Conservation (phyloP, 2,888 invertebrate genomes). For the Itoplectis maculator region DNA sequence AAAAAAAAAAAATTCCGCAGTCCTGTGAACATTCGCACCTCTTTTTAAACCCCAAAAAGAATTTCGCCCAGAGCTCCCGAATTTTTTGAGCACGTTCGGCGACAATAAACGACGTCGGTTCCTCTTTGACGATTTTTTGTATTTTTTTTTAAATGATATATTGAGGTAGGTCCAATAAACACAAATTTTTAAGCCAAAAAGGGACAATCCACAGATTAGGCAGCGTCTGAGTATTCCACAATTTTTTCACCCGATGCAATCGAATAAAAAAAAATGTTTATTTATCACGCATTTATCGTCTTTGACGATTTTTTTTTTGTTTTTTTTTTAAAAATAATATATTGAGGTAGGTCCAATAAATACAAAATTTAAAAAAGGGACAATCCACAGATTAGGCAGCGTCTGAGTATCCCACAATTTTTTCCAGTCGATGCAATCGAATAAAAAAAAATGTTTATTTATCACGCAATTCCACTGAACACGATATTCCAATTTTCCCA, state of each 20-base stretch:
- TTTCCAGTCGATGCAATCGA: too few relatives aligned
- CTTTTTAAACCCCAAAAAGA: constrained; percentile 22
- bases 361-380: neutral
- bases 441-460: too few relatives aligned
- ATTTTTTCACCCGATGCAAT: too few relatives aligned
- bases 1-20: constrained; percentile 30
- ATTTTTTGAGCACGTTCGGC: constrained; percentile 28
- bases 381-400: neutral
- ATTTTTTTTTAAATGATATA: constrained; percentile 27
- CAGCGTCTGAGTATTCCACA: neutral
- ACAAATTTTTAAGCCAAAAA: neutral
- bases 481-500: too few relatives aligned
- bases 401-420: neutral
- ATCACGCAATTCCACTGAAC: too few relatives aligned
- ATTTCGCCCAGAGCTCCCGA: constrained; percentile 8
- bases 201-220: neutral
- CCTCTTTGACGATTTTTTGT: constrained; percentile 52
- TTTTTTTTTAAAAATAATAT: constrained; percentile 18
- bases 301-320: constrained; percentile 53
- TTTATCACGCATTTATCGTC: too few relatives aligned
- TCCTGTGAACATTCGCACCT: constrained; percentile 10
- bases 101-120: constrained; percentile 45
- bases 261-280: too few relatives aligned
- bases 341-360: neutral
- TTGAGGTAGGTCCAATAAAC: neutral